phyloP scores from a whole-genome alignment of 2,113 vertebrate genomes.

The Ornithorhynchus anatinus region DNA sequence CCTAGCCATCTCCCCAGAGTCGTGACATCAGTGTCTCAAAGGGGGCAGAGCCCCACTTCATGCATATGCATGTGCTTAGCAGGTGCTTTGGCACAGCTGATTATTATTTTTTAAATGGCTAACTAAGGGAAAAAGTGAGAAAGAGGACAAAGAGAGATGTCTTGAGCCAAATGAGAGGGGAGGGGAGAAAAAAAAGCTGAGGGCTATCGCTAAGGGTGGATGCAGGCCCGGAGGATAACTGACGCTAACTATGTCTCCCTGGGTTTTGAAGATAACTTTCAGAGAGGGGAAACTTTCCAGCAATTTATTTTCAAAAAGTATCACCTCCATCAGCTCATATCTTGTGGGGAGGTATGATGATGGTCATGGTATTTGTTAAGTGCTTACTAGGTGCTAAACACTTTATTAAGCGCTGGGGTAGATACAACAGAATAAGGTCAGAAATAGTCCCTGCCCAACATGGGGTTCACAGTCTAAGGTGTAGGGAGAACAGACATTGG shows the following conservation, averaged over 20 bases:
- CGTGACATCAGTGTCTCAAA: conserved; percentile 73
- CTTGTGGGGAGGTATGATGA: too few relatives aligned
- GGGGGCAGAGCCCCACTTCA: conserved; percentile 71
- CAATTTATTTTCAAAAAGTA: neutral
- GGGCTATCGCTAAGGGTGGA: conserved; percentile 17
- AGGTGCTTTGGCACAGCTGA: conserved; percentile 74
- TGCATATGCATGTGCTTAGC: conserved; percentile 73
- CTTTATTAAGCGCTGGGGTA: too few relatives aligned
- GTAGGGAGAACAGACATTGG: too few relatives aligned
- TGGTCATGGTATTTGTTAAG: too few relatives aligned
- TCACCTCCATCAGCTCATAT: too few relatives aligned
- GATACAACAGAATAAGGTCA: too few relatives aligned
- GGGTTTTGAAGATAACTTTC: neutral
- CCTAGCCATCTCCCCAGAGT: conserved; percentile 75
- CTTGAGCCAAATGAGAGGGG: neutral
- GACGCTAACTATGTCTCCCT: conserved; percentile 20
- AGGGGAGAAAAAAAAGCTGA: neutral
- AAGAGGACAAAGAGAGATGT: conserved; percentile 33
- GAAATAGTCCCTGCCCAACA: too few relatives aligned
- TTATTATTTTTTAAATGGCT: conserved; percentile 65
- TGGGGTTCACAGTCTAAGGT: too few relatives aligned
- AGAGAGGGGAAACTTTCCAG: neutral
- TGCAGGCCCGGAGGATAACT: conserved; percentile 25
- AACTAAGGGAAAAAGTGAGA: conserved; percentile 54
- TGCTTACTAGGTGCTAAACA: too few relatives aligned